Evolutionary conservation across 2,888 invertebrate genomes (phyloP).

Genomic region (Balanococcus diminutus): DNA sequence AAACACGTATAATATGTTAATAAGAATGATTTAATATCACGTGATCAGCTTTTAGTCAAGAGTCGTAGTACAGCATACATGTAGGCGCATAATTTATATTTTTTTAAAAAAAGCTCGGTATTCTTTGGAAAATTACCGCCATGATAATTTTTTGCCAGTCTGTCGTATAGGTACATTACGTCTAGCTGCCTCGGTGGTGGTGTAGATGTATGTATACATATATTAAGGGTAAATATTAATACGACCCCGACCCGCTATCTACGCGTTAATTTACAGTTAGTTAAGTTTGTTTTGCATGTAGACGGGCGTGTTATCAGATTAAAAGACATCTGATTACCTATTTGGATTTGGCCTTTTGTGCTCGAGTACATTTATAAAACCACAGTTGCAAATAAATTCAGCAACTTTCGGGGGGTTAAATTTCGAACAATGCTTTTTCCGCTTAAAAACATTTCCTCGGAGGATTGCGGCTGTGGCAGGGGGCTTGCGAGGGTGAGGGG

Average conservation of each 20-base stretch:
- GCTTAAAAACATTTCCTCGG: slow-evolving; percentile 5
- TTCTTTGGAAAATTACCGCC: background rate
- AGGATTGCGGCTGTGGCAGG: background rate
- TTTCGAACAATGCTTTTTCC: background rate
- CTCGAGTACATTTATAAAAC: slow-evolving; percentile 5
- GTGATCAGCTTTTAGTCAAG: background rate
- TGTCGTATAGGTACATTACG: background rate
- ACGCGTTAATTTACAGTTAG: slow-evolving; percentile 26
- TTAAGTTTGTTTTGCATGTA: slow-evolving; percentile 6
- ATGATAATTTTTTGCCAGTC: background rate
- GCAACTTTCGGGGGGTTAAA: background rate
- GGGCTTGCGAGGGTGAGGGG: too few species aligned
- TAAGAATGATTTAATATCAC: background rate
- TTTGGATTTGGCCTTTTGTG: slow-evolving; percentile 15
- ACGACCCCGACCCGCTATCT: background rate
- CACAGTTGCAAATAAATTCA: background rate
- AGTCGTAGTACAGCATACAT: background rate
- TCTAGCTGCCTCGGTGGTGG: too few species aligned
- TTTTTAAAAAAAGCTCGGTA: background rate
- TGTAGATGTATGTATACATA: background rate
- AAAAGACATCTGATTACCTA: slow-evolving; percentile 26
- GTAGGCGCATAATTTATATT: background rate
- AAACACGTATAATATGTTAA: background rate
- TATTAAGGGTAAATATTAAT: slow-evolving; percentile 1
- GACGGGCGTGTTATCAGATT: slow-evolving; percentile 24